Base-by-base conservation (phyloP, 2,888 invertebrate genomes). In the Acleris literana region DNA sequence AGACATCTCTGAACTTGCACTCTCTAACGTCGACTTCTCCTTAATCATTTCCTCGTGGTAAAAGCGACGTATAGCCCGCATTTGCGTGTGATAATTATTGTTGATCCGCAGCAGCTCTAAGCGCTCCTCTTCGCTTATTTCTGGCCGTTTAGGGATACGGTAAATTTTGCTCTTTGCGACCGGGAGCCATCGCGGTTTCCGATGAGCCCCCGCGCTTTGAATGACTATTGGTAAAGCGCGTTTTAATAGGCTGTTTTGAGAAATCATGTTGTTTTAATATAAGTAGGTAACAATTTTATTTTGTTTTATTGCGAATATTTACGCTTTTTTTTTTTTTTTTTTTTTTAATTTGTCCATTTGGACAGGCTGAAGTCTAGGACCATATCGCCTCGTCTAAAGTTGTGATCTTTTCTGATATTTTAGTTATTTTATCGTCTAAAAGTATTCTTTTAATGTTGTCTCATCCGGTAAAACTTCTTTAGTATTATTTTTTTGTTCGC, bases 101-200 rank as follows among this genome's bases (percentile, higher is more conserved):
- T 93, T 90, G 56, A 97, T 90, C 56, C 96, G 93, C 73, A 88
- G 78, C 1, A 96, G 80, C 85, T 97, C 97, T 2, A 88, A 71
- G 0, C 77, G 74, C 76, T 97, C 97, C 48, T 96, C 96, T 67
- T 84, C 83, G 0, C 95, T 90, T 56, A 95, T 80, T 68, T 83
- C 84, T 20, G 94, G 94, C 52, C 94, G 93, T 73, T 91, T 89
- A 0, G 96, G 95, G 68, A 97, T 93, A 71, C 94, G 94, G 85
- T 94, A 97, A 56, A 96, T 72, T 92, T 97, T 97, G 73, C 94
- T 95, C 88, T 96, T 97, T 0, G 97, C 97, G 16, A 94, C 94
- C 2, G 96, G 96, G 55, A 97, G 64, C 96, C 97, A 97, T 70
- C 95, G 90, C 0, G 97, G 97, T 85, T 97, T 97, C 72, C 96